These are phyloP conservation scores for Sminthopsis crassicaudata DNA, from an alignment of 2,113 vertebrate genomes.

Conservation along the genomic window DNA sequence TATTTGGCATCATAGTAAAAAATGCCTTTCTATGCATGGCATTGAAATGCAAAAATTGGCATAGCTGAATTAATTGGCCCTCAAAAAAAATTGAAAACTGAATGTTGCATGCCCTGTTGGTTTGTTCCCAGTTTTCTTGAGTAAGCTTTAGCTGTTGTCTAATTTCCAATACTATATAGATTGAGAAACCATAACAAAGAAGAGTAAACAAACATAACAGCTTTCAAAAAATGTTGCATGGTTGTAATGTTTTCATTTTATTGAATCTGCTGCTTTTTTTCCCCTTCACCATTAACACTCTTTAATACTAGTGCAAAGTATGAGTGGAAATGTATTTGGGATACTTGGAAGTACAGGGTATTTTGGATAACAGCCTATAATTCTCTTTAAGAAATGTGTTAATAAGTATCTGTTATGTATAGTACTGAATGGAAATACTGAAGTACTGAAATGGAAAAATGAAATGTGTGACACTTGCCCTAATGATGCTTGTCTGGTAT, in stretches of 20 bases:
- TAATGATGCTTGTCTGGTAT: not conserved
- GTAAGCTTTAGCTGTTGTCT: constrained; percentile 1
- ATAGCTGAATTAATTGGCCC: not conserved
- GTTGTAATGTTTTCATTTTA: constrained; percentile 7
- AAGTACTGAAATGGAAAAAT: not conserved
- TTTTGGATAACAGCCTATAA: not conserved
- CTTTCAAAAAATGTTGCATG: constrained; percentile 20
- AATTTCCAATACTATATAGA: not conserved
- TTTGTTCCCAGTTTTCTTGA: not conserved
- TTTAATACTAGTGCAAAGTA: not conserved
- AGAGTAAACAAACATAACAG: not conserved
- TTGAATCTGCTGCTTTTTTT: not conserved
- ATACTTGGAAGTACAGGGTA: not conserved
- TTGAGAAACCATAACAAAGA: constrained; percentile 13
- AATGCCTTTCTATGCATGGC: not conserved
- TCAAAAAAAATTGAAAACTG: not conserved
- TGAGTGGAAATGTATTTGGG: not conserved
- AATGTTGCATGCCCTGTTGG: not conserved
- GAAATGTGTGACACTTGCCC: not conserved
- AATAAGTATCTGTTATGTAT: not conserved
- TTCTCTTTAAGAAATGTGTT: not conserved
- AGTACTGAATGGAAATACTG: not conserved
- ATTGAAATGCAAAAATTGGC: not conserved
- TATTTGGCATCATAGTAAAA: not conserved
- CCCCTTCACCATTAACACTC: not conserved